Evolutionary conservation across 2,113 vertebrate species (phyloP), one percentile per base, ranked within the genome.

Genomic region (Eidolon helvum): DNA sequence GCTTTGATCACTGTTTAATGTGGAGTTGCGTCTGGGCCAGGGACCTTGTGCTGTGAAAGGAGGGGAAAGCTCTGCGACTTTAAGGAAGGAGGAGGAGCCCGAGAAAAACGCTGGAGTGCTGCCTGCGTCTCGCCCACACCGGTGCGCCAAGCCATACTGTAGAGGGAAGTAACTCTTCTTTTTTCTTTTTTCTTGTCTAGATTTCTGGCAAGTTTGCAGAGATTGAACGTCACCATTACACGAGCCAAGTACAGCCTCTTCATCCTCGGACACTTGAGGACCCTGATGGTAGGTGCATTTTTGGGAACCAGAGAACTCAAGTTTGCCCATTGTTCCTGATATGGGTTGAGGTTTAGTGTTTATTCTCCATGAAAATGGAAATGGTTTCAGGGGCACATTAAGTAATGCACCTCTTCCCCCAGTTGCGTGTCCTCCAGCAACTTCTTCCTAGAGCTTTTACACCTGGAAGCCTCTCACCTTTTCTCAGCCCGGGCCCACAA

Each of bases 171-270:
- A 48, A 74, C 63, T 87, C 63, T 93, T 22, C 87, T 92, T 77
- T 45, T 68, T 94, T 12, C 11, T n/a, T 78, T 93, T 83, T 84
- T 16, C 3, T 96, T 84, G 7, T 95, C 28, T 92, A 99, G 99
- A 59, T 99, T 99, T 94, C 97, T 99, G 97, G 98, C 98, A 3
- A 99, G 99, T 97, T 98, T 99, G 33, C 99, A 99, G 94, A 98
- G 99, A 5, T 87, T 99, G 98, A 99, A 99, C 0, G 99, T 99
- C 71, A 99, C 99, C n/a, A 99, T 99, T 15, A 99, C 99, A 0
- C 97, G 99, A 89, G 99, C 99, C 95, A 99, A 97, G 9, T 99
- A 95, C 90, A 99, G 99, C 97, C 99, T 99, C 63, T 99, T 99
- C 87, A 99, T 99, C 94, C 98, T 99, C 4, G 99, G 99, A 57